Base-by-base conservation (phyloP, 2,113 vertebrate species). In the Miniopterus natalensis region DNA sequence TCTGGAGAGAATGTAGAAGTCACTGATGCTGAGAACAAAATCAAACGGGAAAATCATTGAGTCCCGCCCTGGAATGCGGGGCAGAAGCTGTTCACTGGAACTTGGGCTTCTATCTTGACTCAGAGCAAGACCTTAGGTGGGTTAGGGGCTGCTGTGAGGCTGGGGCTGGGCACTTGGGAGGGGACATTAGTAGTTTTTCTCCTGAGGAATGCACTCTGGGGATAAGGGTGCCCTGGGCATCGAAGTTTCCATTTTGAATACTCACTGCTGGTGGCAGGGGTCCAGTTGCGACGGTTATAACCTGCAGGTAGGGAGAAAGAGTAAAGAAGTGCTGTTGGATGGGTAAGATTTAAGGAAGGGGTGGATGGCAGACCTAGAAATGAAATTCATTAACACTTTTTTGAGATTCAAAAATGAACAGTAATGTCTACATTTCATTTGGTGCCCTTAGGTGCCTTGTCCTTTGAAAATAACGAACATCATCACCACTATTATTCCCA, bases 261-360 rank as follows among this genome's bases (percentile, higher is more conserved):
- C 97, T 97, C 77, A 97, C 97, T 53, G 75, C 21, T 95, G 42
- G 80, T 75, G 15, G 51, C 21, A 29, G 93, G 21, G 20, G 9
- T 70, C 66, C 27, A 5, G 59, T 40, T 36, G 20, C 0, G 65
- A 27, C 0, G 31, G 71, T 92, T 92, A 84, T 96, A 97, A 70
- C 94, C 96, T 96, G 81, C 8, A 65, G 47, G 61, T 9, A 57
- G 25, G 57, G 83, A 80, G 49, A 49, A 45, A 96, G 27, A 75
- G 27, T 47, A 55, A 90, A 86, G n/a, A 88, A 84, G 55, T 31
- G 18, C 14, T 36, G 1, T 70, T 74, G 1, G 36, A 53, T 5
- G 29, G 53, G 5, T 47, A 21, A 63, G n/a, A 29, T 42, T 23
- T 20, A 85, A 85, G 53, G 5, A 77, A 51, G 1, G 1, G 23